phyloP scores from a whole-genome alignment of 2,888 invertebrate genomes.

The Bembecia ichneumoniformis region DNA sequence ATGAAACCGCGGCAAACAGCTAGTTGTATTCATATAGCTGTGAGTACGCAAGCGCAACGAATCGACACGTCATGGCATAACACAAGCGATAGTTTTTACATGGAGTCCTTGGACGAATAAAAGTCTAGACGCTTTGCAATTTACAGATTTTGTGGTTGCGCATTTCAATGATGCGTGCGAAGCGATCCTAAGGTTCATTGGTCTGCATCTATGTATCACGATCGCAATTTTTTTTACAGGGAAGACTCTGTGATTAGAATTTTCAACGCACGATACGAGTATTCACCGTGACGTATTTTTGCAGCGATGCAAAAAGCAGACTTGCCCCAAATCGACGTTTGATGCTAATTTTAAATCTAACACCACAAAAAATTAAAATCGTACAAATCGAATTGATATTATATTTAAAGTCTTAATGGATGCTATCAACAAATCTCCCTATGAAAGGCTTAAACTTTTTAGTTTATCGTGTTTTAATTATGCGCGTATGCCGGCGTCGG shows the following conservation, averaged over 20 bases:
- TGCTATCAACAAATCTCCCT: not conserved
- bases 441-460: not conserved
- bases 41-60: conserved; percentile 41
- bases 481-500: not conserved
- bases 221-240: conserved; percentile 25
- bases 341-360: conserved; percentile 31
- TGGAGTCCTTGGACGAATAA: conserved; percentile 47
- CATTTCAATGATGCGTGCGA: conserved; percentile 61
- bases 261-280: conserved; percentile 49
- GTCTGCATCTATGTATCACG: conserved; percentile 37
- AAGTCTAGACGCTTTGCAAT: conserved; percentile 61
- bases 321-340: conserved; percentile 33
- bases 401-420: not conserved
- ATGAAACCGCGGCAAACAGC: too few relatives aligned
- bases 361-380: not conserved
- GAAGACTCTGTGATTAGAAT: conserved; percentile 51
- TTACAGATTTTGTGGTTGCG: conserved; percentile 61
- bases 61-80: conserved; percentile 30
- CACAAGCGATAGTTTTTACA: conserved; percentile 32
- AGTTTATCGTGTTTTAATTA: not conserved
- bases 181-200: conserved; percentile 55
- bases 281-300: conserved; percentile 47
- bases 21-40: conserved; percentile 25
- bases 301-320: conserved; percentile 52
- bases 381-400: not conserved